phyloP scores from a whole-genome alignment of 2,888 invertebrate genomes.

The Cyclophora albipunctata region DNA sequence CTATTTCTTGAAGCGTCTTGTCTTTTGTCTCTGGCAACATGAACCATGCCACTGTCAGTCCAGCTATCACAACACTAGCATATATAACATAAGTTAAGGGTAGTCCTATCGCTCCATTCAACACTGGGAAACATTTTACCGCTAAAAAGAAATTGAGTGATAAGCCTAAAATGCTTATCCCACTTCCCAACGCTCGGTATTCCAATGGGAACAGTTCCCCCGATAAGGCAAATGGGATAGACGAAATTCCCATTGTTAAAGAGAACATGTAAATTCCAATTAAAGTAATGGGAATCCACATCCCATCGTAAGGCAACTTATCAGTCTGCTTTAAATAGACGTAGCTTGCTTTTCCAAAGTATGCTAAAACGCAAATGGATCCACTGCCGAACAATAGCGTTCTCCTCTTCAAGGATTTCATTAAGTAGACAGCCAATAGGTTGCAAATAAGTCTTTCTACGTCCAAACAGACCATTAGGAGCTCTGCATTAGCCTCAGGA shows the following conservation, averaged over 20 bases:
- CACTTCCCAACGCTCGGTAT: conserved; percentile 78
- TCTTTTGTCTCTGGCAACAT: conserved; percentile 81
- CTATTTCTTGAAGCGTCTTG: conserved; percentile 79
- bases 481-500: conserved; percentile 75
- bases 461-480: conserved; percentile 79
- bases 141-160: conserved; percentile 80
- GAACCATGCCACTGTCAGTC: conserved; percentile 72
- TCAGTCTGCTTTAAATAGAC: conserved; percentile 50
- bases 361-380: conserved; percentile 72
- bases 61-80: conserved; percentile 66
- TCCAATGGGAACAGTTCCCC: conserved; percentile 81
- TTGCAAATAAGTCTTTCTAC: conserved; percentile 77
- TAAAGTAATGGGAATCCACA: conserved; percentile 66
- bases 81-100: conserved; percentile 77
- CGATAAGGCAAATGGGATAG: conserved; percentile 82
- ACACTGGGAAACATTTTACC: conserved; percentile 78
- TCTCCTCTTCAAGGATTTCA: conserved; percentile 76
- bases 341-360: conserved; percentile 70
- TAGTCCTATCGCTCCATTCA: conserved; percentile 67
- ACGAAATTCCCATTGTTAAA: conserved; percentile 76
- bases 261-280: conserved; percentile 75
- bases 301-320: conserved; percentile 42
- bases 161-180: conserved; percentile 76
- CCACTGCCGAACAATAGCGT: conserved; percentile 77
- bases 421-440: conserved; percentile 74